Base-by-base conservation (phyloP, 92 coral and sea anemone species). In the Paramuricea clavata region DNA sequence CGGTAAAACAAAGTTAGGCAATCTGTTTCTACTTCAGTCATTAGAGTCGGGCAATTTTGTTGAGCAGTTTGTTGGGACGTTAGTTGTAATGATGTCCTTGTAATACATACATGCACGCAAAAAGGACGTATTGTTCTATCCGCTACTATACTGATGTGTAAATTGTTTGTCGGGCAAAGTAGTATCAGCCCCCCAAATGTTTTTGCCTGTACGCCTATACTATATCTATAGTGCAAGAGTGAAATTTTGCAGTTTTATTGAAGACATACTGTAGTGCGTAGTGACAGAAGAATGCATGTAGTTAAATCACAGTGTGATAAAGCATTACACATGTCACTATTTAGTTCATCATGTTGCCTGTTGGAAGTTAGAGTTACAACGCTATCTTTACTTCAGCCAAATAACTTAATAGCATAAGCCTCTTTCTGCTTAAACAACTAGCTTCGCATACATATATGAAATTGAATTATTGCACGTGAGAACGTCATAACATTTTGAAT, bases 271-370 rank as follows among this genome's bases (percentile, higher is more conserved):
- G 62, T 54, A 17, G 16, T 47, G 15, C 7, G 54, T 8, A 47
- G 13, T 47, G 54, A 47, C 54, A 47, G 26, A 54, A 54, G 62
- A 54, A 54, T 54, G 62, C 62, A 17, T 21, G 62, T 21, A 21
- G 62, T 54, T 54, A 19, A 54, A 54, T 54, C 62, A 54, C 62
- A 54, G 62, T 54, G 62, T 54, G 62, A 54, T 54, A 54, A 54
- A 54, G 0, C 62, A 17, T 54, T 54, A 21, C 62, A 54, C 62
- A 65, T 33, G 72, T 65, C 72, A 65, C 72, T 65, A 65, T 12
- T 65, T 33, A 65, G 2, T 65, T 31, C 39, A 65, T 16, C 72
- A 65, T 65, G 72, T 54, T 33, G 70, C 72, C 27, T 65, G 72
- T 54, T 33, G 70, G 70, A 30, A 62, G 72, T 65, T 65, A 13